Base-by-base conservation (phyloP, 1,140 invertebrate genomes). In the Leptonema lineaticorne region DNA sequence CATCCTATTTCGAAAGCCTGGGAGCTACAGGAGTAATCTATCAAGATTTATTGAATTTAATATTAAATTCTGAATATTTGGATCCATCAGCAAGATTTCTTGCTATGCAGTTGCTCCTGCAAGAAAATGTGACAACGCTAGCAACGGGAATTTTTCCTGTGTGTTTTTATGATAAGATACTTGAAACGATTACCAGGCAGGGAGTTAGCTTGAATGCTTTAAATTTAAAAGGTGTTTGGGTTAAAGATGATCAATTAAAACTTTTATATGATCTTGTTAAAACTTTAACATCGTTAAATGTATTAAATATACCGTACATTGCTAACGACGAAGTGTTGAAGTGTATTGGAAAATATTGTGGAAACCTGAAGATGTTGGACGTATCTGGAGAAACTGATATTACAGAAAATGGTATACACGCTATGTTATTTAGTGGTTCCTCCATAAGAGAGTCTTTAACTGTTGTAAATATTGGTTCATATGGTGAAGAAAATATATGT, bases 181-280 rank as follows among this genome's bases (percentile, higher is more conserved):
- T 88, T 69, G 80, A 86, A 77, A 80, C 85, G 56, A 85, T 88
- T 70, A 78, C 79, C 0, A 81, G 83, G 24, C 84, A 87, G 76
- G 87, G 87, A 8, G 78, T 79, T 2, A 82, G 86, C 33, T 50
- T 89, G 70, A 83, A 85, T 50, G 81, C 86, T 26, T 77, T 89
- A 20, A 86, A 89, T 79, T 78, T 89, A 63, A 87, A 88, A 81
- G 87, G 88, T 22, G 84, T 90, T 33, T 88, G 88, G 88, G 85
- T 88, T 22, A 84, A 86, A 77, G 86, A 88, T 63, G 87, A 89
- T 59, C 84, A 86, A 69, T 82, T 87, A 70, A 75, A 81, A 53
- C 78, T 87, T n/a, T 80, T 89, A 76, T 85, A 84, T 66, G 78
- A 85, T 2, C 76, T 88, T 27, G 80, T 88, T 2, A 78, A 82